Base-by-base conservation (phyloP, 2,888 invertebrate species). In the Drosophila paracracens region DNA sequence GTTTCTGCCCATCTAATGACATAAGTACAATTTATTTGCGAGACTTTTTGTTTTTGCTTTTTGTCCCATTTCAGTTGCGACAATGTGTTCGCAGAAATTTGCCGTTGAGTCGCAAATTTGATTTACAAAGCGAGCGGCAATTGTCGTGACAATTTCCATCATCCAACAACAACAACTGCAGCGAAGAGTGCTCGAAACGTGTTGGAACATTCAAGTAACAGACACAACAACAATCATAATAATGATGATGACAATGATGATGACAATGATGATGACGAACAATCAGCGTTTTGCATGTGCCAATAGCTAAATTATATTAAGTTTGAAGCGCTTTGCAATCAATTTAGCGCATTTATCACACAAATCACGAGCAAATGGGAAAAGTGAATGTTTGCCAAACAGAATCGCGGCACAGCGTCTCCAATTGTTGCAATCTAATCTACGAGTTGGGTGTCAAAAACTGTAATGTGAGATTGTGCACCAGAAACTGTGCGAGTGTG, bases 141-240 rank as follows among this genome's bases (percentile, higher is more conserved):
- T 82, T 87, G 76, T 84, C 83, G 87, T 84, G 89, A 83, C 87
- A 78, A 76, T 78, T 78, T 70, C 60, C 69, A 79, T 63, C 63
- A 73, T 21, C 53, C 63, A 63, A 18, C 43, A 63, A 18, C 43
- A 64, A 33, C 36, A 52, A 18, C 27, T 57, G 50, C 35, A 38
- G 35, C 54, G 51, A 60, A 35, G 21, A 63, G 50, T 38, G 27
- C 38, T 50, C 5, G 43, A 66, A 82, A 84, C 83, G 88, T 83
- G 83, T 70, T 84, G 76, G 36, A 67, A 88, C 78, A 75, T 70
- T 82, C 82, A 67, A 77, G 48, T 74, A 63, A 46, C 60, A 53
- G 33, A 5, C 18, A 33, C 48, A 60, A 64, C 63, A 66, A 70
- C 51, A 43, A 58, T 48, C 2, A 58, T 10, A n/a, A 57, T 58